A percentile compares a stretch with the other conserved stretches of the same genome.
Evolutionary conservation across 2,797 vertebrate genomes (phyloP).

Genomic region (Centropyge bicolor): DNA sequence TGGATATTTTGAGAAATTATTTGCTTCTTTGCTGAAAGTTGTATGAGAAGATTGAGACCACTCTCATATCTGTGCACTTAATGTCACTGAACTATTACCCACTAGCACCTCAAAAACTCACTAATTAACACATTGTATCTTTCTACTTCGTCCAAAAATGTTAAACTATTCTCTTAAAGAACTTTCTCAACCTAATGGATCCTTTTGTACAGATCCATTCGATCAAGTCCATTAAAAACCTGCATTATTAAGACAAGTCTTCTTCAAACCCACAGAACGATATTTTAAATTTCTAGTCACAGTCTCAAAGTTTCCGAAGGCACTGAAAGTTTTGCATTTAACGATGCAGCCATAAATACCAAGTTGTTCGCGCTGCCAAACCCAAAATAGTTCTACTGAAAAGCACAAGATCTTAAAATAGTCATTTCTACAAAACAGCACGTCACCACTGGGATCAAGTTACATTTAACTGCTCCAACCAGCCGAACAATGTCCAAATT

Average conservation of each 20-base stretch:
- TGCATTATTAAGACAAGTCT: background rate
- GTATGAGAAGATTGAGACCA: background rate
- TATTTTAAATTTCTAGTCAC: background rate
- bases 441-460: slow-evolving; percentile 6
- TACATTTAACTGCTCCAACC: background rate
- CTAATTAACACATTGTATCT: background rate
- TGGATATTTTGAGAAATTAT: background rate
- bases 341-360: background rate
- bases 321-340: background rate
- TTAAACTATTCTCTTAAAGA: background rate
- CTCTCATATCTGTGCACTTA: background rate
- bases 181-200: background rate
- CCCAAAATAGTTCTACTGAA: slow-evolving; percentile 9
- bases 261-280: background rate
- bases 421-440: slow-evolving; percentile 12
- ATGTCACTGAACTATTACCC: too few species aligned
- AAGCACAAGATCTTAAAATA: slow-evolving; percentile 23
- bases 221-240: background rate
- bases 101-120: background rate
- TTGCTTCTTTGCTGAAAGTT: background rate
- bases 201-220: background rate
- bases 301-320: slow-evolving; percentile 2
- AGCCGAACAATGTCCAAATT: background rate
- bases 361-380: slow-evolving; percentile 5
- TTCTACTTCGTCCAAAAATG: background rate